A percentile compares a stretch with the other conserved stretches of the same genome.
Conservation (phyloP, 2,113 vertebrate species). For the Entelurus aequoreus region DNA sequence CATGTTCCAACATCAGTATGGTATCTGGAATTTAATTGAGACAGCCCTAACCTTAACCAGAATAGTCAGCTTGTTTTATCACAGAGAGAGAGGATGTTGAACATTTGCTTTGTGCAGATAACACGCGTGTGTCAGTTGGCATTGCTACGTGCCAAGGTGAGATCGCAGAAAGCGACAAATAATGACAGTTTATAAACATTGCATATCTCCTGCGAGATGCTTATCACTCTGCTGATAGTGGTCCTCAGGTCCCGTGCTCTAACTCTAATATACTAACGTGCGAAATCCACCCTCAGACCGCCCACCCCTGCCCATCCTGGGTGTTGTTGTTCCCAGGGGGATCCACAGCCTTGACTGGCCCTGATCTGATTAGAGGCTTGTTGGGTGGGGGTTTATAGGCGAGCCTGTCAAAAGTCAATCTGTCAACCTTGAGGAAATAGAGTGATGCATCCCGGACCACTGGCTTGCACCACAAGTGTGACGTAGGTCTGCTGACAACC, state of each 20-base stretch:
- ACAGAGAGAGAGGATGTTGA: slow-evolving; percentile 37
- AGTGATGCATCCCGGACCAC: slow-evolving; percentile 72
- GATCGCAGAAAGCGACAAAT: slow-evolving; percentile 35
- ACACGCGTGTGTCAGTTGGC: slow-evolving; percentile 24
- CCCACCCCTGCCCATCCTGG: neutral
- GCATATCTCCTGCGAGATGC: slow-evolving; percentile 10
- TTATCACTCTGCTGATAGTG: slow-evolving; percentile 32
- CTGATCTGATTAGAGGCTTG: slow-evolving; percentile 65
- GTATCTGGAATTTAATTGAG: too few species aligned
- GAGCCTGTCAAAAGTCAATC: slow-evolving; percentile 71
- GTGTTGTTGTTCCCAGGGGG: slow-evolving; percentile 49
- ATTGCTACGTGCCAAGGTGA: slow-evolving; percentile 49
- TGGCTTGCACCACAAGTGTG: slow-evolving; percentile 66
- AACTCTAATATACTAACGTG: slow-evolving; percentile 28
- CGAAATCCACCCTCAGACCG: slow-evolving; percentile 15
- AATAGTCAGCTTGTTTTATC: slow-evolving; percentile 26
- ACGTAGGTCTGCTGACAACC: slow-evolving; percentile 57
- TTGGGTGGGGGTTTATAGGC: slow-evolving; percentile 53
- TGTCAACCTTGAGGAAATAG: slow-evolving; percentile 77
- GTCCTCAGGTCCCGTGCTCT: slow-evolving; percentile 31
- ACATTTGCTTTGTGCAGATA: slow-evolving; percentile 40
- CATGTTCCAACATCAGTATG: too few species aligned
- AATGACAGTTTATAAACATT: slow-evolving; percentile 27
- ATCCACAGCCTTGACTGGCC: slow-evolving; percentile 70
- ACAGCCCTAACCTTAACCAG: too few species aligned